Conservation (phyloP, 2,888 invertebrate species). For the Halocaridina rubra region DNA sequence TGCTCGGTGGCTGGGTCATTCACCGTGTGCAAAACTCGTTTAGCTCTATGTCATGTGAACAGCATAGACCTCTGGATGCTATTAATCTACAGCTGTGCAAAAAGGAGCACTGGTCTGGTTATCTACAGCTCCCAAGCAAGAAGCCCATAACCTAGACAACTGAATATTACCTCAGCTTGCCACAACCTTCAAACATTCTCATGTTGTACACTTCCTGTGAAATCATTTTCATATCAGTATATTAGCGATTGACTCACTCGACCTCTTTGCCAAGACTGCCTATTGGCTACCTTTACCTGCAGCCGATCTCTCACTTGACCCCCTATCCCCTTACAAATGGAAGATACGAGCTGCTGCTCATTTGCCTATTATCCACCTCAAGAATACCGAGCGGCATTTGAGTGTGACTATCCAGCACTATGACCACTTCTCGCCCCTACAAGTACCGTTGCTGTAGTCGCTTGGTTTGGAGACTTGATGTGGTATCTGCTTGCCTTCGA, state of each 20-base stretch:
- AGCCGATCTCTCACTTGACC: background rate
- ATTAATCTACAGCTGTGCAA: no score
- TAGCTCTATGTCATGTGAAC: constrained; percentile 5
- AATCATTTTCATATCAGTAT: no score
- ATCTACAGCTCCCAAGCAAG: no score
- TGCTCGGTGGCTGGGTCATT: background rate
- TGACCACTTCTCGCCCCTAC: background rate
- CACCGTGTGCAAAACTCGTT: background rate
- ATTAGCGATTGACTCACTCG: background rate
- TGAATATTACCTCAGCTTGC: no score
- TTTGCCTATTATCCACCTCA: background rate
- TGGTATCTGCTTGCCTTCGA: background rate
- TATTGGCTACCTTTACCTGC: background rate
- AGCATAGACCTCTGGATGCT: no score
- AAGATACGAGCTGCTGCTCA: background rate
- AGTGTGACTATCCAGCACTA: no score
- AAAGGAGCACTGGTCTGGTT: no score
- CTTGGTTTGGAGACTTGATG: constrained; percentile 5
- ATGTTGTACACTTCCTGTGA: no score
- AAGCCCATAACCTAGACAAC: no score
- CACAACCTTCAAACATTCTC: no score
- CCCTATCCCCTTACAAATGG: background rate
- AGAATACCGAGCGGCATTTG: background rate
- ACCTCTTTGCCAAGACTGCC: background rate
- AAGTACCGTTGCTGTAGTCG: background rate